These are phyloP conservation scores for Oligia latruncula DNA, from an alignment of 2,888 invertebrate species.

Conservation along the genomic window DNA sequence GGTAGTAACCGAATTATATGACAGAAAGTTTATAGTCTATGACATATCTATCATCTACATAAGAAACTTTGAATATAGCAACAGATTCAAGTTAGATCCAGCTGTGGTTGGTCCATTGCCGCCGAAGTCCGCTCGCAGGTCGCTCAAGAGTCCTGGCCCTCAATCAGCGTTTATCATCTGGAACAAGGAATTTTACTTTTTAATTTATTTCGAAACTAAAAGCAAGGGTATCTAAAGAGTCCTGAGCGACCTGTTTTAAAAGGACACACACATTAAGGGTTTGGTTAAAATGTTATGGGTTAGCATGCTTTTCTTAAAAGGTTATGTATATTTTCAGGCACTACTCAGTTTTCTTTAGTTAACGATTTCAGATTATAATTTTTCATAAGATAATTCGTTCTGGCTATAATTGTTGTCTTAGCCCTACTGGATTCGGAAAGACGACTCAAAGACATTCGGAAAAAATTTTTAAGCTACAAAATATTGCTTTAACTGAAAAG, in stretches of 20 bases:
- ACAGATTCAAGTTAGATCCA: conserved; percentile 64
- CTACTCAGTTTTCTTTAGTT: conserved; percentile 21
- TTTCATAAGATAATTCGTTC: not conserved
- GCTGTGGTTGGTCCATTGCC: conserved; percentile 54
- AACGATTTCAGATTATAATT: not conserved
- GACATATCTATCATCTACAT: no score
- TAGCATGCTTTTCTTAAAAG: conserved; percentile 22
- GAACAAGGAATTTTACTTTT: conserved; percentile 88
- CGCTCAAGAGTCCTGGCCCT: conserved; percentile 88
- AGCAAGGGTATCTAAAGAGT: conserved; percentile 75
- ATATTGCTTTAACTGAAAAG: not conserved
- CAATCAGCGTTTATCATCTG: conserved; percentile 89
- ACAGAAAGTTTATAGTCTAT: conserved; percentile 48
- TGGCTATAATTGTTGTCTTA: not conserved
- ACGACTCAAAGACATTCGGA: no score
- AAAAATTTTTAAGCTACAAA: not conserved
- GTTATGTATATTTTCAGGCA: conserved; percentile 2
- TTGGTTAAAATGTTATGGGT: conserved; percentile 28
- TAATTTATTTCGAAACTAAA: conserved; percentile 75
- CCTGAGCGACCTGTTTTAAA: conserved; percentile 86
- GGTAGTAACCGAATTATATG: conserved; percentile 13
- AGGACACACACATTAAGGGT: conserved; percentile 55
- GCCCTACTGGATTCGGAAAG: no score
- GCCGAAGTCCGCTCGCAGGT: conserved; percentile 76
- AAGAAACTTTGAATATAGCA: conserved; percentile 49